Conservation (phyloP, 1,140 invertebrate species). For the Adoxophyes honmai region DNA sequence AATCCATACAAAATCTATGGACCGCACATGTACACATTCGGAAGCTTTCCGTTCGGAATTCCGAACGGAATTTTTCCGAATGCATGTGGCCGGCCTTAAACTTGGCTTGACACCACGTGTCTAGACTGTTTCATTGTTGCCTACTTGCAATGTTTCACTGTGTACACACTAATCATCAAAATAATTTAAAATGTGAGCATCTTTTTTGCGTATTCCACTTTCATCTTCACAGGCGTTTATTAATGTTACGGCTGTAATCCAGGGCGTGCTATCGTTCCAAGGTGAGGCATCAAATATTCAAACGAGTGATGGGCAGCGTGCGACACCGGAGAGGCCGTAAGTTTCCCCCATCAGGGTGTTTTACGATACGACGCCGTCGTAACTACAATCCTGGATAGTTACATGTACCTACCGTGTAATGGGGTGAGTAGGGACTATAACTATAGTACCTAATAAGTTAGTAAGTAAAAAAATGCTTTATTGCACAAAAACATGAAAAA, state of each 20-base stretch:
- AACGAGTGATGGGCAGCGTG: constrained; percentile 37
- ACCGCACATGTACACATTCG: too few relatives aligned
- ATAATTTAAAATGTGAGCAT: background rate
- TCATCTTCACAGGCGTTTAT: background rate
- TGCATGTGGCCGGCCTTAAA: too few relatives aligned
- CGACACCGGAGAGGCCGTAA: constrained; percentile 28
- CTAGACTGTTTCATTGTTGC: constrained; percentile 19
- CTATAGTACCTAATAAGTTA: too few relatives aligned
- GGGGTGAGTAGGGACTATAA: too few relatives aligned
- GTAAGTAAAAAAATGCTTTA: too few relatives aligned
- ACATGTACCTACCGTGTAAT: too few relatives aligned
- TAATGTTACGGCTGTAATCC: constrained; percentile 1
- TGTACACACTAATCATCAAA: too few relatives aligned
- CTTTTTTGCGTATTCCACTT: background rate
- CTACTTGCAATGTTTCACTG: constrained; percentile 4
- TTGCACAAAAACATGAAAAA: too few relatives aligned
- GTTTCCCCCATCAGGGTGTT: constrained; percentile 29
- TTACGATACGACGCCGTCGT: constrained; percentile 25
- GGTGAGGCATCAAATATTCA: constrained; percentile 44
- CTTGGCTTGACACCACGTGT: too few relatives aligned
- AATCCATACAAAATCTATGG: too few relatives aligned
- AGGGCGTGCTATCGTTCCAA: constrained; percentile 22
- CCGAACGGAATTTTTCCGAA: too few relatives aligned
- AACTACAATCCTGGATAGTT: background rate
- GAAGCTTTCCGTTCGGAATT: too few relatives aligned